Evolutionary conservation across 2,113 vertebrate species (phyloP).

Genomic region (Cnemophilus loriae): DNA sequence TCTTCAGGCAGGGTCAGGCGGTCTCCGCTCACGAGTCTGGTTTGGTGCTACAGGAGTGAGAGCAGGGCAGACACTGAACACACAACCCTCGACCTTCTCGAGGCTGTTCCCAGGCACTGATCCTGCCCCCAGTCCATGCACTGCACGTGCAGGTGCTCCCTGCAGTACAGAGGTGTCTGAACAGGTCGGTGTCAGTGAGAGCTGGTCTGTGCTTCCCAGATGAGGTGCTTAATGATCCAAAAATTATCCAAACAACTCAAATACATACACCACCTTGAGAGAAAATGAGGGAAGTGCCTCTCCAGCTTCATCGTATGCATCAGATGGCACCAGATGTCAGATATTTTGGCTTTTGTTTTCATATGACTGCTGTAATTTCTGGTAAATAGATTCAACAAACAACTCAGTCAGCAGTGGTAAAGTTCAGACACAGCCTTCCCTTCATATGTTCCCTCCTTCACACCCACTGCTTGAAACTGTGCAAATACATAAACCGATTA

Average conservation of each 20-base stretch:
- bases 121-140: neutral
- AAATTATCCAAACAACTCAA: neutral
- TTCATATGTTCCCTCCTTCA: neutral
- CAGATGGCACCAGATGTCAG: neutral
- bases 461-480: neutral
- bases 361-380: neutral
- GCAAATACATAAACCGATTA: neutral
- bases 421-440: neutral
- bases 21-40: neutral
- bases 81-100: rapidly evolving
- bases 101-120: neutral
- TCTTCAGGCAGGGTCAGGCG: neutral
- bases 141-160: neutral
- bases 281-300: rapidly evolving
- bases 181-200: neutral
- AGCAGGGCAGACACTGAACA: neutral
- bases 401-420: neutral
- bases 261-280: neutral
- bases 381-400: neutral
- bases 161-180: neutral
- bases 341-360: neutral
- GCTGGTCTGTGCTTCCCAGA: neutral
- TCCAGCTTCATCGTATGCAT: neutral
- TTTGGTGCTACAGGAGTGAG: neutral
- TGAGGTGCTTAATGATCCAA: neutral